phyloP scores from a whole-genome alignment of 2,888 invertebrate genomes.

The Blastobasis adustella region DNA sequence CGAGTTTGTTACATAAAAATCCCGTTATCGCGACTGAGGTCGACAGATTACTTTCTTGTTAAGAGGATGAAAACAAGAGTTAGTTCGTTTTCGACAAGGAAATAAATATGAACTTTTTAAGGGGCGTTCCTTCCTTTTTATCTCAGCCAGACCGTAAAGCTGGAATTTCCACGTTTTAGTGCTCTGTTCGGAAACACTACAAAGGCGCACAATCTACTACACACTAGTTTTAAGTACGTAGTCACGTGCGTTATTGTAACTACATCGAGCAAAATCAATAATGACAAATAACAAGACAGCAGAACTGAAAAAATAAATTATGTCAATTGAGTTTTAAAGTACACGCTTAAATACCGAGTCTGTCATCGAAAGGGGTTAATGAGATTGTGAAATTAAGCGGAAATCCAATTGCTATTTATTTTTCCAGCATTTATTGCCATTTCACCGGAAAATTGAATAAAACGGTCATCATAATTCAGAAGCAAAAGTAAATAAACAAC shows the following conservation, averaged over 20 bases:
- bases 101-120: constrained; percentile 60
- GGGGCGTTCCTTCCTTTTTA: constrained; percentile 28
- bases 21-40: constrained; percentile 68
- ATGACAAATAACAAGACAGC: too few relatives aligned
- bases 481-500: constrained; percentile 17
- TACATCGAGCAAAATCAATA: too few relatives aligned
- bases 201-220: too few relatives aligned
- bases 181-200: constrained; percentile 1
- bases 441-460: not conserved
- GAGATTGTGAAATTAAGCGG: too few relatives aligned
- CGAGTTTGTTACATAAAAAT: constrained; percentile 73
- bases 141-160: constrained; percentile 25
- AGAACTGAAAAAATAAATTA: too few relatives aligned
- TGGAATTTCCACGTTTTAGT: constrained; percentile 34
- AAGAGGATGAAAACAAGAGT: constrained; percentile 71
- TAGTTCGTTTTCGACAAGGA: constrained; percentile 60
- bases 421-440: not conserved
- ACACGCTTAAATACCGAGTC: too few relatives aligned
- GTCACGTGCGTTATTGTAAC: too few relatives aligned
- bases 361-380: too few relatives aligned
- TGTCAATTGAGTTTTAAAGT: too few relatives aligned
- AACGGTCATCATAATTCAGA: constrained; percentile 19
- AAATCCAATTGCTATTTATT: too few relatives aligned
- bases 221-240: too few relatives aligned
- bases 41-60: constrained; percentile 74